These are phyloP conservation scores for Pseudomyrmex dendroicus DNA, from an alignment of 1,140 invertebrate genomes.

Conservation along the genomic window DNA sequence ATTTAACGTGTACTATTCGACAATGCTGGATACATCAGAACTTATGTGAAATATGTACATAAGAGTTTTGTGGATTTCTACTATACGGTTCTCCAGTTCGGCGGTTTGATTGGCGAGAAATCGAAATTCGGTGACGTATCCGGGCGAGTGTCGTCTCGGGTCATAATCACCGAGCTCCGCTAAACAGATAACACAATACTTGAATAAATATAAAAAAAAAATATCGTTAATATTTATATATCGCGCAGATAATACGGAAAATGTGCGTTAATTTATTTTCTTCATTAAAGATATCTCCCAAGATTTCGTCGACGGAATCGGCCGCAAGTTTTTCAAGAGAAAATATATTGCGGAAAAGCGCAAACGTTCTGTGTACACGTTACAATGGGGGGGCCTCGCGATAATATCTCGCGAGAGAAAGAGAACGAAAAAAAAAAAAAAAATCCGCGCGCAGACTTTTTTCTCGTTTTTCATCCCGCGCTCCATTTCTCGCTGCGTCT, in stretches of 20 bases:
- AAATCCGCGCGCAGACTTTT: neutral
- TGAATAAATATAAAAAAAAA: neutral
- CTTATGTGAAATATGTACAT: constrained; percentile 86
- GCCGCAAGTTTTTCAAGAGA: too few species aligned
- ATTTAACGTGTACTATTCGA: constrained; percentile 9
- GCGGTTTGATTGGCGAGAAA: constrained; percentile 97
- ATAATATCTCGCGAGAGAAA: neutral
- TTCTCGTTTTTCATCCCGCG: neutral
- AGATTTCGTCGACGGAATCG: too few species aligned
- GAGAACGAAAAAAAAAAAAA: neutral
- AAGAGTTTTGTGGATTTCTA: constrained; percentile 94
- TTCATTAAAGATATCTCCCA: too few species aligned
- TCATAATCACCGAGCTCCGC: constrained; percentile 99
- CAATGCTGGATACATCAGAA: neutral
- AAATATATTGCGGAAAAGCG: too few species aligned
- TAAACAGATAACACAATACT: constrained; percentile 84
- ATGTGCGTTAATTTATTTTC: neutral
- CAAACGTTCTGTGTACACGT: too few species aligned
- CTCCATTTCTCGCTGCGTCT: neutral
- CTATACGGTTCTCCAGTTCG: constrained; percentile 94
- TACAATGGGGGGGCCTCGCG: too few species aligned
- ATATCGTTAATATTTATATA: neutral
- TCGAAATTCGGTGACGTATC: constrained; percentile 98
- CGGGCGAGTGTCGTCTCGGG: constrained; percentile 93
- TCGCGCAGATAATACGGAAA: neutral